Conservation (phyloP, 2,113 vertebrate genomes). For the Ornithorhynchus anatinus region DNA sequence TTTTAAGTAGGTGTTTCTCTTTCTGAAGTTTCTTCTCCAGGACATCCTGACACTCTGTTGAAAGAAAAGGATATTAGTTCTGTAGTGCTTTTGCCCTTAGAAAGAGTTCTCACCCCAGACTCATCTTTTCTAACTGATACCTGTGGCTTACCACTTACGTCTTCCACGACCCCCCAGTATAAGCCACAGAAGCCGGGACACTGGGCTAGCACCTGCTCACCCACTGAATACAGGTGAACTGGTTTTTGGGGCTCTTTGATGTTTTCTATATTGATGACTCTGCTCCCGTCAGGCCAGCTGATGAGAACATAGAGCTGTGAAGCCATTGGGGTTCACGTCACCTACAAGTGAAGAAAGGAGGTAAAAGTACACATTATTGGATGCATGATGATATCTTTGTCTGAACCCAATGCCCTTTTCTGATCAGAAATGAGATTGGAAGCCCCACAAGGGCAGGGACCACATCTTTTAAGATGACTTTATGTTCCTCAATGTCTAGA, state of each 20-base stretch:
- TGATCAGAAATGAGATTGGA: too few relatives aligned
- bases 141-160: conserved; percentile 50
- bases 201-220: conserved; percentile 58
- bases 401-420: too few relatives aligned
- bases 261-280: conserved; percentile 60
- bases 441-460: too few relatives aligned
- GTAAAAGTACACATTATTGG: too few relatives aligned
- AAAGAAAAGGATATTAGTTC: neutral
- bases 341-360: neutral
- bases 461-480: too few relatives aligned
- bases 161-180: conserved; percentile 58
- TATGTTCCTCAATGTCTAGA: too few relatives aligned
- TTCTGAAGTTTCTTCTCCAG: conserved; percentile 59
- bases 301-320: conserved; percentile 52
- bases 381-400: too few relatives aligned
- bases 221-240: conserved; percentile 44
- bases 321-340: conserved; percentile 1
- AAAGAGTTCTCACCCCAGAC: neutral
- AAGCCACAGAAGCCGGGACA: conserved; percentile 52
- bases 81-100: neutral
- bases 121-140: neutral
- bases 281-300: conserved; percentile 58
- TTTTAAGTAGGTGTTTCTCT: conserved; percentile 46
- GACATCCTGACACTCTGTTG: conserved; percentile 41
- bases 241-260: conserved; percentile 66